Percentiles rank a stretch among this genome's conserved stretches.
Conservation (phyloP, 2,888 invertebrate genomes). For the Caprella mutica region DNA sequence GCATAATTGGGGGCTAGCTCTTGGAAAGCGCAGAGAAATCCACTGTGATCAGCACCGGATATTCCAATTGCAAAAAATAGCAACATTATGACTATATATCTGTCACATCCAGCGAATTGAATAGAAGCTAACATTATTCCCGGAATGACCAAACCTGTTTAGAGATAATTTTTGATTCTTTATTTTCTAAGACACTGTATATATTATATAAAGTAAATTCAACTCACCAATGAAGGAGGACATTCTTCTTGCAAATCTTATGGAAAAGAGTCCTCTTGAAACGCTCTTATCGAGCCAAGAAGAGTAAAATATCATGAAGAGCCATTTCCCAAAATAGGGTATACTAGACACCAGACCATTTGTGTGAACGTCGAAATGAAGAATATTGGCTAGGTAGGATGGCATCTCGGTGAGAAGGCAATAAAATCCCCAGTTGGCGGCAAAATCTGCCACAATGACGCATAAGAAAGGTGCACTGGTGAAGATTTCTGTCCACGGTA, state of each 20-base stretch:
- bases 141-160: slow-evolving; percentile 1
- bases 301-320: not conserved
- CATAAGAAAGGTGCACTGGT: slow-evolving; percentile 9
- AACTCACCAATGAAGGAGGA: slow-evolving; percentile 7
- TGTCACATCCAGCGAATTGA: slow-evolving; percentile 8
- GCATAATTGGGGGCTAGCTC: slow-evolving; percentile 13
- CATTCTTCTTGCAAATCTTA: not conserved
- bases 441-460: slow-evolving; percentile 15
- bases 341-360: slow-evolving; percentile 11
- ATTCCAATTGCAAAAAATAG: not conserved
- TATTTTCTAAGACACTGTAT: too few relatives aligned
- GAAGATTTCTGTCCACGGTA: slow-evolving; percentile 8
- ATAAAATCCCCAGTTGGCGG: slow-evolving; percentile 12
- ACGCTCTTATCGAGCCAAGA: not conserved
- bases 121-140: slow-evolving; percentile 2
- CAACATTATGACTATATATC: not conserved
- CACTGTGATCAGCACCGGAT: not conserved
- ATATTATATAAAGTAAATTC: not conserved
- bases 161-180: too few relatives aligned
- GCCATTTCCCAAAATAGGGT: slow-evolving; percentile 6
- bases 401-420: slow-evolving; percentile 15
- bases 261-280: not conserved
- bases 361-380: slow-evolving; percentile 10
- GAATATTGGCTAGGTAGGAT: slow-evolving; percentile 11
- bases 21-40: slow-evolving; percentile 13